Base-by-base conservation (phyloP, 2,888 invertebrate genomes). In the Zhuqinia jingwanae region DNA sequence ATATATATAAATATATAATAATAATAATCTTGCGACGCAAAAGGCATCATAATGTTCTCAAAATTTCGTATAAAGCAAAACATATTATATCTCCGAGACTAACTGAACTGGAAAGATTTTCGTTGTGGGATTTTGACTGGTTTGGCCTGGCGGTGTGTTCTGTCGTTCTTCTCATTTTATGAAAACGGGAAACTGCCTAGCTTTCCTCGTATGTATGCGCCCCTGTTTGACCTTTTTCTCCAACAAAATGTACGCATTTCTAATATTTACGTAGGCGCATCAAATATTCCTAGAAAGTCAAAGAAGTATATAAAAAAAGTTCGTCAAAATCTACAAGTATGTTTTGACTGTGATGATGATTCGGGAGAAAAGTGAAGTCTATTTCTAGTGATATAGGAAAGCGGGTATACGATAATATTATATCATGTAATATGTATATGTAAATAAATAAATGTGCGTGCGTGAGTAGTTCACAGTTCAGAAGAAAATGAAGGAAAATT, bases 211-310 rank as follows among this genome's bases (percentile, higher is more conserved):
- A n/a, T n/a, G n/a, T 70, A 45, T 73, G 30, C 36, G 42, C 60
- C 45, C n/a, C 11, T 56, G 22, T 58, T 50, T 84, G 79, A 79
- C 85, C 85, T 73, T 73, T 85, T 45, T 36, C 73, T 79, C 27
- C 11, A 8, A 77, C 58, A 77, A 22, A 65, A 47, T 73, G 30
- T 73, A 58, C 47, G 63, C 85, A 79, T 70, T 58, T 78, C 70
- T 79, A 22, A 68, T 78, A 78, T 79, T 85, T 85, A 79, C 85
- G 45, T 65, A 42, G 45, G 70, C 58, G 76, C 70, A 70, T 77
- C 60, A 85, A 50, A 65, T 65, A 65, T 79, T 79, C 65, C 63
- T n/a, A 20, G 42, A n/a, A 79, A 79, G 45, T 47, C 75, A 82
- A 82, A 75, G 82, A 58, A 11, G 82, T 63, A 56, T 1, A n/a